These are phyloP conservation scores for Argyra leucocephala DNA, from an alignment of 2,888 invertebrate species.

Conservation along the genomic window DNA sequence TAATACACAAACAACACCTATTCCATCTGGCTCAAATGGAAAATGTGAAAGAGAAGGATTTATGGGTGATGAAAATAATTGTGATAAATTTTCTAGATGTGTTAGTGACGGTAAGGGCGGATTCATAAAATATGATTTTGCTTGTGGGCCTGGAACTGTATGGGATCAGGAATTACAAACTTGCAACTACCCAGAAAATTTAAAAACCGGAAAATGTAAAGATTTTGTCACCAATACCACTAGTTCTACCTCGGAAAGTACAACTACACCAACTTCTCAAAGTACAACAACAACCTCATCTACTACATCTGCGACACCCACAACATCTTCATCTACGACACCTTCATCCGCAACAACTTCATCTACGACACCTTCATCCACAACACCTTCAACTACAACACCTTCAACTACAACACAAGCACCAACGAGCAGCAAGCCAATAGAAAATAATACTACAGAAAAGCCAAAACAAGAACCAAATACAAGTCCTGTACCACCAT, in stretches of 20 bases:
- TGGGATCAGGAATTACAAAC: slow-evolving; percentile 48
- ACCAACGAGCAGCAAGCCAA: slow-evolving; percentile 7
- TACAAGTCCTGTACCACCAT: slow-evolving; percentile 20
- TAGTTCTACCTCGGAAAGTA: slow-evolving; percentile 7
- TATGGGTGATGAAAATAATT: slow-evolving; percentile 44
- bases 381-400: slow-evolving; percentile 22
- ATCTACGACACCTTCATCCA: slow-evolving; percentile 10
- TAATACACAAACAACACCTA: slow-evolving; percentile 19
- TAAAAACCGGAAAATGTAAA: slow-evolving; percentile 27
- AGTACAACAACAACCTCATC: slow-evolving; percentile 24
- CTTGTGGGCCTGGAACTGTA: slow-evolving; percentile 56
- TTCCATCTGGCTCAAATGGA: slow-evolving; percentile 23
- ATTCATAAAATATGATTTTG: slow-evolving; percentile 52
- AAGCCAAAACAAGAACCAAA: neutral
- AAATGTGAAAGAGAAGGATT: slow-evolving; percentile 44
- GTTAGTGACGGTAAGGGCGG: slow-evolving; percentile 53
- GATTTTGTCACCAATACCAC: slow-evolving; percentile 13
- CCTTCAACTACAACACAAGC: slow-evolving; percentile 19
- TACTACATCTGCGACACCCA: slow-evolving; percentile 14
- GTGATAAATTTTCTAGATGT: slow-evolving; percentile 60
- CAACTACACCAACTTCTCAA: slow-evolving; percentile 9
- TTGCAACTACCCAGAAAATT: slow-evolving; percentile 35
- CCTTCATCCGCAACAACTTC: neutral
- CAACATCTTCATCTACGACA: slow-evolving; percentile 20
- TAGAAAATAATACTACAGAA: no score